A percentile compares a stretch with the other conserved stretches of the same genome.
phyloP scores from a whole-genome alignment of 2,113 vertebrate genomes.

The Alouatta palliata region DNA sequence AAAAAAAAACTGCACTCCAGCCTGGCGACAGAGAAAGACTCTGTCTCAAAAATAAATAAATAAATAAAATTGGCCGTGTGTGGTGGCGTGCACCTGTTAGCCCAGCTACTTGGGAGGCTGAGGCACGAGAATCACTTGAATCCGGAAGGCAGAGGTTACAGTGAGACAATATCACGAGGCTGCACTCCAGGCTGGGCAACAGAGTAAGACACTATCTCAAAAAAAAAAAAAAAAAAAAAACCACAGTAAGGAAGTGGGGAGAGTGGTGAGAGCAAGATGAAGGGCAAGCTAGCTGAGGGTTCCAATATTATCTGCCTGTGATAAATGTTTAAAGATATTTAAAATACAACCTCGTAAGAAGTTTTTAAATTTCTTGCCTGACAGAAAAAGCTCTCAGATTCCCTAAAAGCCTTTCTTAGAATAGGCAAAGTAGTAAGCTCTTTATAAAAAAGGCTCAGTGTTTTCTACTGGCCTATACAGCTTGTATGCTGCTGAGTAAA shows the following conservation, averaged over 20 bases:
- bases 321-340: neutral
- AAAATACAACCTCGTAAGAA: neutral
- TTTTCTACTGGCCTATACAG: neutral
- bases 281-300: neutral
- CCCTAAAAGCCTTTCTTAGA: neutral
- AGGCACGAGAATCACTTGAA: too few species aligned
- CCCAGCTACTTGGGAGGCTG: too few species aligned
- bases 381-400: neutral
- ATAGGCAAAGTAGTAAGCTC: neutral
- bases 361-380: neutral
- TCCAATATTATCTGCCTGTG: neutral
- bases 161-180: fast-evolving
- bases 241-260: neutral
- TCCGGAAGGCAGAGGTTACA: too few species aligned
- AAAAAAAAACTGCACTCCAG: too few species aligned
- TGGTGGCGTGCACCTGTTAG: too few species aligned
- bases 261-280: neutral
- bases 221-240: too few species aligned
- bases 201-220: too few species aligned
- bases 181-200: too few species aligned
- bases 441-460: neutral
- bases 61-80: too few species aligned
- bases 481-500: neutral
- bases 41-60: too few species aligned
- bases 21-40: too few species aligned